Base-by-base conservation (phyloP, 2,797 vertebrate genomes). In the Poeciliopsis paucimaculata region DNA sequence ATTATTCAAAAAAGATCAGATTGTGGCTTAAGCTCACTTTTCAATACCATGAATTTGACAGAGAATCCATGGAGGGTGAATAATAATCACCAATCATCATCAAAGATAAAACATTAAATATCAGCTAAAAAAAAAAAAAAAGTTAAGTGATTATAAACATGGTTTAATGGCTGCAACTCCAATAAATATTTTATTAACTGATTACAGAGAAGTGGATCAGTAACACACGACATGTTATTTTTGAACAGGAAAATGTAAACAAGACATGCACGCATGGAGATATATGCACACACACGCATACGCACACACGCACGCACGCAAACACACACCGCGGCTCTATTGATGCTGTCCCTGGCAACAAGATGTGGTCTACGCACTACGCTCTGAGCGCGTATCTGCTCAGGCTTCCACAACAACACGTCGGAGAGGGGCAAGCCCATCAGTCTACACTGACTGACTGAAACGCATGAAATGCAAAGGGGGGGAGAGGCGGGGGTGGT, bases 371-470 rank as follows among this genome's bases (percentile, higher is more conserved):
- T 77, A 39, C 62, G 34, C 60, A 76, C 77, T 23, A 66, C 62
- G 34, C 60, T 77, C 77, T 16, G 72, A 73, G 62, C 62, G 62
- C 31, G 73, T 82, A 55, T 88, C 60, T 85, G 73, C 75, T 80
- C 75, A 81, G 73, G 79, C 73, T 75, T 87, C 75, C 79, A 77
- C 83, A 84, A 75, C 86, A 73, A 86, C 82, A 86, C 84, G 80
- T 68, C 31, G 3, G 76, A 83, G 86, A 85, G 76, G 90, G 87
- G 88, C 85, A 88, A 90, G 88, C 92, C 90, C 88, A 79, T 89
- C 90, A 77, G 73, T 76, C 79, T 82, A 68, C 45, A 49, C 47
- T 41, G 34, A 47, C 55, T 72, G 34, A 72, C 76, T 83, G 79
- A 79, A 70, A 83, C 28, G 83, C 68, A 82, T 62, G 81, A 76